Evolutionary conservation across 1,140 invertebrate species (phyloP), one percentile per base, ranked within the genome.

Genomic region (Polypedilum vanderplanki): DNA sequence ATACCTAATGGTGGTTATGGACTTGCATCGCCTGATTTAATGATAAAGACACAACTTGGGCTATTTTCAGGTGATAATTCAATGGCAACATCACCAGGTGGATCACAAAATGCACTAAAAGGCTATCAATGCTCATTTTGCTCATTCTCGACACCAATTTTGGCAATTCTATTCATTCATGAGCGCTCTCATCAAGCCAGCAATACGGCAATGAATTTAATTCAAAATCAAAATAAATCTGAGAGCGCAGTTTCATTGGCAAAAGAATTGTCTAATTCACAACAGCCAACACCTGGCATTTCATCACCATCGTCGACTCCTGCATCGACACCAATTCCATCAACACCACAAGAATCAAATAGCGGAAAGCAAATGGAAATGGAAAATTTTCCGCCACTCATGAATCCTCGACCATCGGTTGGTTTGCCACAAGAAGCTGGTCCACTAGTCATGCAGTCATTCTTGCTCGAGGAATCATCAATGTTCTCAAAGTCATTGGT

Each of bases 161-260:
- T 96, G 75, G 93, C 94, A 24, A 93, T 96, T 80, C 85, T 97
- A 75, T 95, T 95, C 81, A 90, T 95, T 24, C 95, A 97, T 85
- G 95, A 97, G 80, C 88, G 92, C 77, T 91, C 92, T 15, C 93
- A 95, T 80, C 77, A 77, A 78, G 74, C 77, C 83, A 12, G 77
- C 80, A 75, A 78, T 73, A 80, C 77, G 77, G 76, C 57, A 75
- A 79, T 73, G 78, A 77, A 40, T 75, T 70, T 46, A n/a, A 46
- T 15, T 18, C 41, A 46, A 64, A 40, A 77, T 73, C 15, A 10
- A 18, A 76, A 9, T 33, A 76, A 76, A 65, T 74, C 75, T n/a
- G 75, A 77, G 76, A 75, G 67, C 10, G 75, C 73, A 20, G 75
- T 76, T 33, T 74, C 73, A 20, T 74, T 75, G 12, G 74, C 74